A percentile compares a stretch with the other conserved stretches of the same genome.
phyloP scores from a whole-genome alignment of 2,888 invertebrate genomes.

The Stenichneumon culpator region DNA sequence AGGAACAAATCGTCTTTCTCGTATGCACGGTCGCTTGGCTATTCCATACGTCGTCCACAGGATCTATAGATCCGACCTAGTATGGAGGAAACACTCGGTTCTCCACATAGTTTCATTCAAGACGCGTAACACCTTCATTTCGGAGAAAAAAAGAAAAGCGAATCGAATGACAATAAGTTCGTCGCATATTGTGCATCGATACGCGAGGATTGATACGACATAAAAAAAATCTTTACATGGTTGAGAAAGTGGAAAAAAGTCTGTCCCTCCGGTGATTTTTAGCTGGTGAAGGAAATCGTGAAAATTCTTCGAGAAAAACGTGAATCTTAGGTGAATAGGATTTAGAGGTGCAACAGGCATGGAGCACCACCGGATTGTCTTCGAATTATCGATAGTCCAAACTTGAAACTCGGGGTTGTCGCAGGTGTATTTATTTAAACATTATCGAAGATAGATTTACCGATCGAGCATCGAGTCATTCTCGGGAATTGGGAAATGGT shows the following conservation, averaged over 20 bases:
- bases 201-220: not conserved
- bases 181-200: slow-evolving; percentile 56
- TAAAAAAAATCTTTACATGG: not conserved
- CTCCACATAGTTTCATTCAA: not conserved
- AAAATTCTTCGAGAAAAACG: slow-evolving; percentile 2
- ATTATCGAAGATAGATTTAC: not conserved
- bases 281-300: not conserved
- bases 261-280: not conserved
- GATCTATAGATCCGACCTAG: slow-evolving; percentile 5
- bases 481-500: slow-evolving; percentile 35
- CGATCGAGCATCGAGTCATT: slow-evolving; percentile 2
- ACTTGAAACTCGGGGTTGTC: slow-evolving; percentile 21
- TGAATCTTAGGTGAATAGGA: not conserved
- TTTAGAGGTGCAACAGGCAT: slow-evolving; percentile 41
- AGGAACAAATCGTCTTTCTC: slow-evolving; percentile 23
- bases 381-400: slow-evolving; percentile 33
- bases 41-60: not conserved
- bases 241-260: not conserved
- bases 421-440: not conserved
- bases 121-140: not conserved
- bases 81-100: not conserved
- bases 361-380: slow-evolving; percentile 40
- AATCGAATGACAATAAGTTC: slow-evolving; percentile 35
- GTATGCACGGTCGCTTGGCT: not conserved
- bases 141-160: not conserved